A percentile compares a stretch with the other conserved stretches of the same genome.
Conservation (phyloP, 2,113 vertebrate species). For the Petrocephalus zakoni region DNA sequence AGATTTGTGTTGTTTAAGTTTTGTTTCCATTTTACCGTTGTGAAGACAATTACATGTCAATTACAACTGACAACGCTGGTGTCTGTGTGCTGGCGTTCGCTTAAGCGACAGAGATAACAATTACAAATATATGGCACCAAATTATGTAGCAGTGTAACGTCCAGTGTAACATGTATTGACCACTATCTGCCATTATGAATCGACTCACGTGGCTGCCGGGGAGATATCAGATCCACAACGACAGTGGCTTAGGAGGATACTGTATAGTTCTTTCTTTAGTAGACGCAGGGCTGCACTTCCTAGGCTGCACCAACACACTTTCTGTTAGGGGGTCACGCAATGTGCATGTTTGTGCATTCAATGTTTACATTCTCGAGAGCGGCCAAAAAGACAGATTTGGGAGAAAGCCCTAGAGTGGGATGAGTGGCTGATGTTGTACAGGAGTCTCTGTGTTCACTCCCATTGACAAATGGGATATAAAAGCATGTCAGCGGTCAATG, state of each 20-base stretch:
- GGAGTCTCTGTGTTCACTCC: neutral
- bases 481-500: neutral
- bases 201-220: neutral
- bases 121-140: neutral
- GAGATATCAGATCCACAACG: no score
- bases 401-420: neutral
- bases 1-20: neutral
- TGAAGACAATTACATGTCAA: neutral
- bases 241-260: neutral
- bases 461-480: neutral
- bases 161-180: no score
- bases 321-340: neutral
- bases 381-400: neutral
- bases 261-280: neutral
- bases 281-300: neutral
- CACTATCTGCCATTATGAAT: no score
- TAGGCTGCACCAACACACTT: neutral
- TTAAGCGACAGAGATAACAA: neutral
- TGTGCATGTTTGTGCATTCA: neutral
- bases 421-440: neutral
- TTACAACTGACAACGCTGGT: neutral
- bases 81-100: neutral
- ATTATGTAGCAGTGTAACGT: neutral
- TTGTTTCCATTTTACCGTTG: neutral
- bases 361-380: neutral